phyloP scores from a whole-genome alignment of 2,797 vertebrate species.

The Ctenopoma kingsleyae region DNA sequence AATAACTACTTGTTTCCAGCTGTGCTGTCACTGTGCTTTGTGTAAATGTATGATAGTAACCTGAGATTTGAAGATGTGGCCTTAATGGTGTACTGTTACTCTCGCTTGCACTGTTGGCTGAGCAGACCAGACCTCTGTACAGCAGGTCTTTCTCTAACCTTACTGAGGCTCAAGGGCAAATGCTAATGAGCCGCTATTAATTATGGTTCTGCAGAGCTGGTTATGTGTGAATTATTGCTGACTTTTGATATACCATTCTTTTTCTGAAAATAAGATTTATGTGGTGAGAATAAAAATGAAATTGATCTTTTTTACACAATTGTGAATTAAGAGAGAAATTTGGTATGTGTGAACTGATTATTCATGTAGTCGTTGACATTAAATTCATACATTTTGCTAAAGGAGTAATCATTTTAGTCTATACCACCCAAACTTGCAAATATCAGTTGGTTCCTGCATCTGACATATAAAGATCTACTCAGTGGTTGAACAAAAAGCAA shows the following conservation, averaged over 20 bases:
- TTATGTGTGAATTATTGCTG: constrained; percentile 12
- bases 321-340: constrained; percentile 9
- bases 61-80: constrained; percentile 34
- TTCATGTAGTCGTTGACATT: not conserved
- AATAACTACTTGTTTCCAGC: constrained; percentile 39
- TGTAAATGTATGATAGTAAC: constrained; percentile 25
- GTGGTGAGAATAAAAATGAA: not conserved
- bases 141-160: constrained; percentile 18
- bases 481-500: not conserved
- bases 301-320: not conserved
- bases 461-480: not conserved
- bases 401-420: not conserved
- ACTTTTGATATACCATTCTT: constrained; percentile 16
- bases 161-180: constrained; percentile 46
- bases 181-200: constrained; percentile 46
- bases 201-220: constrained; percentile 19
- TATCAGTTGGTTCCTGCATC: not conserved
- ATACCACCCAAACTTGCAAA: not conserved
- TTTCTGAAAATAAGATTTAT: not conserved
- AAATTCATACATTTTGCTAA: not conserved
- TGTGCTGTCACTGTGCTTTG: constrained; percentile 30
- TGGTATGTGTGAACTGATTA: not conserved
- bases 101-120: constrained; percentile 1
- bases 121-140: constrained; percentile 18
- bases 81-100: constrained; percentile 14